Percentiles rank a stretch among this genome's conserved stretches.
phyloP scores from a whole-genome alignment of 2,888 invertebrate genomes.

The Melipona beecheii region DNA sequence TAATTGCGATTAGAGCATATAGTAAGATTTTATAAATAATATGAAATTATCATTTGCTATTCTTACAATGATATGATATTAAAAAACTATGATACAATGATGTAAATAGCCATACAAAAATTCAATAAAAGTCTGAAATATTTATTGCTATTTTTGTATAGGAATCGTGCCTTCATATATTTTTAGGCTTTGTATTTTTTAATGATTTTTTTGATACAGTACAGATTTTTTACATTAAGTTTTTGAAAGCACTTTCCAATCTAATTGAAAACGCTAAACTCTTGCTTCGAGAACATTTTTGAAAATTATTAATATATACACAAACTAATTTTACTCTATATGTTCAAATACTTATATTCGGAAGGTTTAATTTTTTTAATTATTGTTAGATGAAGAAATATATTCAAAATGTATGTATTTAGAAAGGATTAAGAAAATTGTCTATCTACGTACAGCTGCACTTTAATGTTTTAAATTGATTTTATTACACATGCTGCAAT shows the following conservation, averaged over 20 bases:
- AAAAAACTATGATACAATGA: slow-evolving; percentile 47
- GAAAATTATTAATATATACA: neutral
- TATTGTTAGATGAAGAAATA: neutral
- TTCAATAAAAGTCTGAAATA: slow-evolving; percentile 65
- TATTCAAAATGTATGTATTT: neutral
- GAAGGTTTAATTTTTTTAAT: neutral
- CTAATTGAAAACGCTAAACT: neutral
- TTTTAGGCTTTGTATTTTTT: slow-evolving; percentile 22
- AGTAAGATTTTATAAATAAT: slow-evolving; percentile 69
- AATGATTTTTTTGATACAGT: neutral
- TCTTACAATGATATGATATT: slow-evolving; percentile 57
- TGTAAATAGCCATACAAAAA: slow-evolving; percentile 67
- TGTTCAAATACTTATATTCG: neutral
- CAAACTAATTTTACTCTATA: neutral
- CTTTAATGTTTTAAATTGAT: neutral
- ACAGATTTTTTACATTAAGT: slow-evolving; percentile 10
- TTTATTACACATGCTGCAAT: neutral
- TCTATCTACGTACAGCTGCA: neutral
- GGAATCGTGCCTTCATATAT: slow-evolving; percentile 31
- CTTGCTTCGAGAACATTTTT: neutral
- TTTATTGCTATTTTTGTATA: slow-evolving; percentile 59
- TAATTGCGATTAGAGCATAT: slow-evolving; percentile 40
- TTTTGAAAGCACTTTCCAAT: neutral
- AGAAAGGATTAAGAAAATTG: neutral
- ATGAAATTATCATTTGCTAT: slow-evolving; percentile 62